Base-by-base conservation (phyloP, 1,140 invertebrate genomes). In the Hypsibius dujardini region DNA sequence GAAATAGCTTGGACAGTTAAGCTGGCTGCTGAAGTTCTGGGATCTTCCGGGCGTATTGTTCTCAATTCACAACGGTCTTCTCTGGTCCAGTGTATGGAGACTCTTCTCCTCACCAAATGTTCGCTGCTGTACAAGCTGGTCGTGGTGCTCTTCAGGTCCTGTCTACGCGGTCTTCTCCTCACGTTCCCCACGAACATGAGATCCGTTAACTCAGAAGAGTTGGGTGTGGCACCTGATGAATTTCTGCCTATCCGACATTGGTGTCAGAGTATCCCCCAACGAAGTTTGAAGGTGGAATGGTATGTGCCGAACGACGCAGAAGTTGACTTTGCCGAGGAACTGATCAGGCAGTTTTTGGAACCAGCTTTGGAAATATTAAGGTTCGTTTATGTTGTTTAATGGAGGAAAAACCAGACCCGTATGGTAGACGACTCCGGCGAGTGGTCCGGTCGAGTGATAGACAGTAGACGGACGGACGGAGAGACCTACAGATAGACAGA, bases 251-350 rank as follows among this genome's bases (percentile, higher is more conserved):
- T 67, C 12, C 12, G 62, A 45, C 86, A 92, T 73, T 95, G 92
- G 92, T 90, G 88, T 0, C 81, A 84, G 72, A 80, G 85, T 1
- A 83, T 85, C 12, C 79, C 88, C 74, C 76, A 87, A 1, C 79
- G 87, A 46, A 81, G 85, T 1, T 78, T 89, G 12, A 81, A 85
- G 3, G 80, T 91, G 1, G 80, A 87, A 59, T 94, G 88, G 88
- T 88, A 90, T 76, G 79, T 86, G 28, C 90, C 91, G 0, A 82
- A 79, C 42, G 78, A 84, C 42, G 84, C 86, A 71, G 90, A 93
- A 78, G 81, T 88, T 1, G 76, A 78, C 3, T 84, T 83, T 73
- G 84, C 86, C 1, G 83, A 87, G 74, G 78, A 82, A 74, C 73
- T 93, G 0, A 73, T 82, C 0, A 70, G 80, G 47, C 70, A 81